Conservation (phyloP, 2,888 invertebrate species). For the Drosophila mimetica region DNA sequence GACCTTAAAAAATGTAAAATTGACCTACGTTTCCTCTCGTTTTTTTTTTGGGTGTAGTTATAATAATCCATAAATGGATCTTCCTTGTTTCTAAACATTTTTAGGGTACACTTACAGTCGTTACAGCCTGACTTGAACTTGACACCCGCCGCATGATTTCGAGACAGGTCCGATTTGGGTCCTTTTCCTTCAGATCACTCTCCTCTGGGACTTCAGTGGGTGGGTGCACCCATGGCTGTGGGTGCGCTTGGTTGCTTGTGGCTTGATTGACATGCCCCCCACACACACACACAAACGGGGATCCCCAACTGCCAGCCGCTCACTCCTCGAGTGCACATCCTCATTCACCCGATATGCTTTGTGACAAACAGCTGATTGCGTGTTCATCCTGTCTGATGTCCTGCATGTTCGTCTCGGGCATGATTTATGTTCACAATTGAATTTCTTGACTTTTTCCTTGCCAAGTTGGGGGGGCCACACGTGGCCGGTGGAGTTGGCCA, state of each 20-base stretch:
- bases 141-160: constrained; percentile 14
- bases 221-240: constrained; percentile 19
- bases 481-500: constrained; percentile 45
- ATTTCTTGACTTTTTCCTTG: constrained; percentile 70
- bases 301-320: constrained; percentile 4
- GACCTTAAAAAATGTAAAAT: too few relatives aligned
- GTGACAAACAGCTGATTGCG: constrained; percentile 76
- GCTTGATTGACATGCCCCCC: constrained; percentile 72
- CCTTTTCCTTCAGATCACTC: constrained; percentile 7
- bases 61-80: too few relatives aligned
- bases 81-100: background rate
- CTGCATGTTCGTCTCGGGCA: constrained; percentile 46
- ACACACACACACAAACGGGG: constrained; percentile 8
- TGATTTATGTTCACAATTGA: constrained; percentile 76
- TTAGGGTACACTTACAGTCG: constrained; percentile 5
- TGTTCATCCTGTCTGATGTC: constrained; percentile 50
- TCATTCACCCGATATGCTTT: constrained; percentile 33
- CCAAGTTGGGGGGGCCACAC: constrained; percentile 43
- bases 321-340: constrained; percentile 17
- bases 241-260: constrained; percentile 50
- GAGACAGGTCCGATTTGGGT: constrained; percentile 21
- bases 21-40: too few relatives aligned
- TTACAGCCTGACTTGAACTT: constrained; percentile 4
- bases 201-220: constrained; percentile 5
- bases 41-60: too few relatives aligned